A percentile compares a stretch with the other conserved stretches of the same genome.
Evolutionary conservation across 1,140 invertebrate species (phyloP).

Genomic region (Drosophila tsacasi): DNA sequence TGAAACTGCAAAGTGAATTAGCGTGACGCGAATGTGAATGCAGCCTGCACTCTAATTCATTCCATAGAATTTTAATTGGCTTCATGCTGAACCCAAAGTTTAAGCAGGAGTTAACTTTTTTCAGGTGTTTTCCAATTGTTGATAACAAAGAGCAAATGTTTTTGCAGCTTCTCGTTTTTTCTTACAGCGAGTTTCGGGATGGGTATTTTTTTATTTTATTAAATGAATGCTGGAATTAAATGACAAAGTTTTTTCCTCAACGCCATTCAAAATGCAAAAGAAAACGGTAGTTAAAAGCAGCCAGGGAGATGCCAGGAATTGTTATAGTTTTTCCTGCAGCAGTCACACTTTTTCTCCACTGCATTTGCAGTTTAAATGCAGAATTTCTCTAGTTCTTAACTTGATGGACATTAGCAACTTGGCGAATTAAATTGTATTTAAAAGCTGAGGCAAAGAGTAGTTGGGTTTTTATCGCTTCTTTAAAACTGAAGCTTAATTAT

Average conservation of each 20-base stretch:
- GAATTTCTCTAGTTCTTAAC: constrained; percentile 9
- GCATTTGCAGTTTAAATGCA: constrained; percentile 19
- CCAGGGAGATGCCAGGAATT: constrained; percentile 1
- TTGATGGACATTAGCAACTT: constrained; percentile 2
- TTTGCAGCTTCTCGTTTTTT: constrained; percentile 5
- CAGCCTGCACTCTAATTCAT: constrained; percentile 41
- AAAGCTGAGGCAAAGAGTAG: background rate
- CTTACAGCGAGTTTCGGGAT: background rate
- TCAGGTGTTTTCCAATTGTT: constrained; percentile 46
- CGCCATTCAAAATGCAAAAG: constrained; percentile 31
- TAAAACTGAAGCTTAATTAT: background rate
- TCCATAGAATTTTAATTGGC: constrained; percentile 51
- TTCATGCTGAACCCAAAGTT: constrained; percentile 35
- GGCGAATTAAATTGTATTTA: constrained; percentile 7
- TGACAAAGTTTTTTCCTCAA: constrained; percentile 25
- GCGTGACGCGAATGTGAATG: constrained; percentile 47
- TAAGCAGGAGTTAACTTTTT: constrained; percentile 45
- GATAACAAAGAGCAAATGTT: constrained; percentile 43
- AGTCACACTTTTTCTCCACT: background rate
- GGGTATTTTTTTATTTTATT: constrained; percentile 3
- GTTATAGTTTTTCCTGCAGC: constrained; percentile 10
- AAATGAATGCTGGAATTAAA: constrained; percentile 17
- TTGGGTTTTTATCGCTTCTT: background rate
- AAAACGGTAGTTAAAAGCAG: constrained; percentile 18
- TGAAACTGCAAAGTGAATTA: constrained; percentile 73